Evolutionary conservation across 1,140 invertebrate genomes (phyloP), one percentile per base, ranked within the genome.

Genomic region (Conus ventricosus): DNA sequence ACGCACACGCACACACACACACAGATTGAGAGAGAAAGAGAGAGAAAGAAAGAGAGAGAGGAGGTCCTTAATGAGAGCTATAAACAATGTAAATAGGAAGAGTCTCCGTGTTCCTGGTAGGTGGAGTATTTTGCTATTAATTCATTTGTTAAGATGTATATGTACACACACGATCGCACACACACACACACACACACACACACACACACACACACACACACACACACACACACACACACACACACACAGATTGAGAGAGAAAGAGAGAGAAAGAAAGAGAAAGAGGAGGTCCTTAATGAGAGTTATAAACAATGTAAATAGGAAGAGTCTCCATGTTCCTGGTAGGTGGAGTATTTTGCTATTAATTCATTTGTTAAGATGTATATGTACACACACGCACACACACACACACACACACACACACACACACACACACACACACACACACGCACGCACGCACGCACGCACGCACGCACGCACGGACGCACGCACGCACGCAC

Each of bases 1-100:
- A 75, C 67, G 7, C 67, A 75, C 67, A 75, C 67, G 7, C 67
- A 75, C 67, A 75, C 67, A 75, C 67, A 75, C 67, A 75, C 67
- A 75, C 6, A 75, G 39, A 39, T 39, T 20, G 20, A 20, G 67
- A 75, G 20, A 15, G 67, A 75, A 20, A 75, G 67, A 15, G 2
- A 75, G 67, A 75, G 6, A 75, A 4, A 75, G 67, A 75, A 7
- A 75, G 67, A 75, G 67, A 75, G 13, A 7, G 67, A 7, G 13
- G 39, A 3, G 39, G 39, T 39, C 39, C 39, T 39, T 39, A 39
- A 39, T 39, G 39, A 39, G 39, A 39, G 39, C 39, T 39, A 39
- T 39, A 39, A 39, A 39, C 39, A 39, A 39, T 39, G 39, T 39
- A 39, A 39, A 39, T 39, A 3, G 39, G 39, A 39, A 39, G 0